These are phyloP conservation scores for Lysandra bellargus DNA, from an alignment of 2,888 invertebrate species.

Conservation along the genomic window DNA sequence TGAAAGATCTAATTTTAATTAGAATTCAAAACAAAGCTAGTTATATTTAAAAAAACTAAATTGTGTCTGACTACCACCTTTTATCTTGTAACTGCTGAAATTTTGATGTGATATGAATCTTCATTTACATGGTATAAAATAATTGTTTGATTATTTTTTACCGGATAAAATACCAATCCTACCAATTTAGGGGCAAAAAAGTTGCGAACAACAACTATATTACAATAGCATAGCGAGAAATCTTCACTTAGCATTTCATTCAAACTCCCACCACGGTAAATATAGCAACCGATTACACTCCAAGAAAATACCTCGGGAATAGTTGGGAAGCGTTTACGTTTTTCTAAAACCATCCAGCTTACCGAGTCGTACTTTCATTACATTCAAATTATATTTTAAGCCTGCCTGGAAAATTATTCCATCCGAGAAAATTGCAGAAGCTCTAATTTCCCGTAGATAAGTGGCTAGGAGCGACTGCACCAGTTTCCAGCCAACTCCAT, in stretches of 20 bases:
- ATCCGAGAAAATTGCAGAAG: slow-evolving; percentile 36
- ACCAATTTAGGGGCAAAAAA: too few species aligned
- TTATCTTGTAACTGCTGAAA: too few species aligned
- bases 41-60: too few species aligned
- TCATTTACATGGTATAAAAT: too few species aligned
- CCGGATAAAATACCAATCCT: too few species aligned
- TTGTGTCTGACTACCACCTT: too few species aligned
- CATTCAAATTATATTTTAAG: slow-evolving; percentile 27
- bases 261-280: not conserved
- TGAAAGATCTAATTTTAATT: not conserved
- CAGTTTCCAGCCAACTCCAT: slow-evolving; percentile 18
- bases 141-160: too few species aligned
- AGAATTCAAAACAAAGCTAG: too few species aligned
- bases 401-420: slow-evolving; percentile 35
- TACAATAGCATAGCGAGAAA: too few species aligned
- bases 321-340: not conserved
- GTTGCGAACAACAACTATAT: too few species aligned
- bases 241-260: not conserved
- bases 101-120: too few species aligned
- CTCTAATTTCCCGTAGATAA: slow-evolving; percentile 40
- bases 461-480: slow-evolving; percentile 33
- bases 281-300: not conserved
- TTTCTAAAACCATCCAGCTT: not conserved
- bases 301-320: not conserved
- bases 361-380: slow-evolving; percentile 13